Evolutionary conservation across 2,888 invertebrate species (phyloP), one percentile per base, ranked within the genome.

Genomic region (Cheilosia vernalis): DNA sequence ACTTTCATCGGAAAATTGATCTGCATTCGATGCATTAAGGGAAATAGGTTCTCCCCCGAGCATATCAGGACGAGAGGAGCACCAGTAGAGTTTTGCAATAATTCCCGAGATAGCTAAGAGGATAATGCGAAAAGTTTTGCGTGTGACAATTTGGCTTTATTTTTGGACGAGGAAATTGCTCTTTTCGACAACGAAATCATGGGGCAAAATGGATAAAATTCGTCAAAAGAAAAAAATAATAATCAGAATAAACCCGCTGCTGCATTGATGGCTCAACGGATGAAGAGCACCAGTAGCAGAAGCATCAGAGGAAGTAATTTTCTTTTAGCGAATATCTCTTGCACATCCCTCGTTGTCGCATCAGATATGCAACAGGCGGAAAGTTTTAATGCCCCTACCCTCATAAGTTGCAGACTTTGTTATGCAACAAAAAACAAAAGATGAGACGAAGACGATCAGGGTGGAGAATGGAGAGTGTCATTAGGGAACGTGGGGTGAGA

Each of bases 321-420:
- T 60, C 74, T 56, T 69, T 56, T 58, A 37, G 60, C 19, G 49
- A 47, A 60, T 37, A 56, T 63, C 53, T 58, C 44, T 61, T 58
- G 63, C 64, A 60, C 58, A 76, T 55, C 69, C 33, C n/a, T 30
- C 21, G 47, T 55, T 56, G 49, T 61, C 60, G 49, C 84, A 84
- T 84, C 79, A 79, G 84, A 79, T 84, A 84, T 79, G 79, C 84
- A 84, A 84, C 84, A 84, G 79, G 84, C 84, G 79, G 64, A 84
- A 84, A 79, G 60, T 79, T 84, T 79, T 76, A 84, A 84, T 66
- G 74, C 70, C 53, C 42, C 30, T 40, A 24, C 67, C 64, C 74
- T 76, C 79, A 79, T 70, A 79, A 79, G 60, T 84, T 84, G 47
- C 69, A 69, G 51, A 73, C 74, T 78, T 58, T 78, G 60, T 73